Conservation (phyloP, 2,888 invertebrate species). For the Ferrisia virgata region DNA sequence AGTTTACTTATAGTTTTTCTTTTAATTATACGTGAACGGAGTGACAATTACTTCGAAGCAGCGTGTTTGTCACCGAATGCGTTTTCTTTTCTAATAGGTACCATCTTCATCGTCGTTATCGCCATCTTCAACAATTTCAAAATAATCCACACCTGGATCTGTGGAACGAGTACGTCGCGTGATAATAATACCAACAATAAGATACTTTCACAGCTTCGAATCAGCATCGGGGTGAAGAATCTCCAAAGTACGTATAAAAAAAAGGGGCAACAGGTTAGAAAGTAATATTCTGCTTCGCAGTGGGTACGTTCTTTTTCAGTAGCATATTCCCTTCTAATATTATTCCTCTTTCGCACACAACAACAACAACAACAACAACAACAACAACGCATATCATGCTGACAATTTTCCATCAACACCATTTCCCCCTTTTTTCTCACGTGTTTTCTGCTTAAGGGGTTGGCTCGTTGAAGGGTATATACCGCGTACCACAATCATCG, state of each 20-base stretch:
- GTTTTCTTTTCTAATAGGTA: background rate
- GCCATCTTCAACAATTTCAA: too few species aligned
- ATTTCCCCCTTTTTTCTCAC: background rate
- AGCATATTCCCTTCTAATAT: background rate
- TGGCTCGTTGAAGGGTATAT: background rate
- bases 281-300: background rate
- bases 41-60: too few species aligned
- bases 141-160: too few species aligned
- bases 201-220: too few species aligned
- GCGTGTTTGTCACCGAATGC: too few species aligned
- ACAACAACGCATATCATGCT: background rate
- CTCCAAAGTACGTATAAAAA: background rate
- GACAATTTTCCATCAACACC: background rate
- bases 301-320: too few species aligned
- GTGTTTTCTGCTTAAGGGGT: background rate
- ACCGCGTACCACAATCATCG: background rate
- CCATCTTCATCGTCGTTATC: background rate
- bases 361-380: too few species aligned
- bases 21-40: constrained; percentile 21
- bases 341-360: background rate
- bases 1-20: background rate
- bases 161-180: background rate
- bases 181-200: too few species aligned
- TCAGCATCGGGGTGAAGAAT: background rate
- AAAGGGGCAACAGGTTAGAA: background rate